Evolutionary conservation across 2,888 invertebrate species (phyloP).

Genomic region (Gibbula magus): DNA sequence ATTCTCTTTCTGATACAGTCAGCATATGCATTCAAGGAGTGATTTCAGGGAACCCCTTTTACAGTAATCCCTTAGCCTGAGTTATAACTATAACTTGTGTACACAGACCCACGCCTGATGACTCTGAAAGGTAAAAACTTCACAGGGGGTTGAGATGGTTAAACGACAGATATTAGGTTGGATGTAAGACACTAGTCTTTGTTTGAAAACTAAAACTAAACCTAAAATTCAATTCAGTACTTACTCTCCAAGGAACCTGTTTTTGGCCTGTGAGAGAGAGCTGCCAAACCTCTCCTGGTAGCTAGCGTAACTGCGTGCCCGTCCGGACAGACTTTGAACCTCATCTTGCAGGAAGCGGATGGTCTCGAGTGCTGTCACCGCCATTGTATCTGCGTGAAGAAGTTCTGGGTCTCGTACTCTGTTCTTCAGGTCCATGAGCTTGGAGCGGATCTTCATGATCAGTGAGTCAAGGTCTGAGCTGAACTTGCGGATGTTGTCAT

Average conservation of each 20-base stretch:
- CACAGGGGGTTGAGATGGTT: no score
- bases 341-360: conserved; percentile 70
- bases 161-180: no score
- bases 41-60: no score
- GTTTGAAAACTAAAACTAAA: no score
- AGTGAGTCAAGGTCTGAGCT: conserved; percentile 70
- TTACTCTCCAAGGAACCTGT: conserved; percentile 58
- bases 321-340: conserved; percentile 65
- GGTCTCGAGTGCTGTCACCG: conserved; percentile 70
- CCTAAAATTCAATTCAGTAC: conserved; percentile 22
- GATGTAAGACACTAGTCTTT: no score
- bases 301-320: conserved; percentile 73
- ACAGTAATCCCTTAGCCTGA: no score
- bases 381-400: conserved; percentile 69
- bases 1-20: no score
- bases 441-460: conserved; percentile 66
- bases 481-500: conserved; percentile 75
- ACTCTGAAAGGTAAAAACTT: no score
- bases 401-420: conserved; percentile 71
- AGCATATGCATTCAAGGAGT: no score
- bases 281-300: conserved; percentile 75
- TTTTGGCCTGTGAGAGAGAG: conserved; percentile 67
- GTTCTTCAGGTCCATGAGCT: conserved; percentile 70
- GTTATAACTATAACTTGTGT: no score
- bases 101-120: no score